phyloP scores from a whole-genome alignment of 2,113 vertebrate genomes.

The Cynopterus brachyotis region DNA sequence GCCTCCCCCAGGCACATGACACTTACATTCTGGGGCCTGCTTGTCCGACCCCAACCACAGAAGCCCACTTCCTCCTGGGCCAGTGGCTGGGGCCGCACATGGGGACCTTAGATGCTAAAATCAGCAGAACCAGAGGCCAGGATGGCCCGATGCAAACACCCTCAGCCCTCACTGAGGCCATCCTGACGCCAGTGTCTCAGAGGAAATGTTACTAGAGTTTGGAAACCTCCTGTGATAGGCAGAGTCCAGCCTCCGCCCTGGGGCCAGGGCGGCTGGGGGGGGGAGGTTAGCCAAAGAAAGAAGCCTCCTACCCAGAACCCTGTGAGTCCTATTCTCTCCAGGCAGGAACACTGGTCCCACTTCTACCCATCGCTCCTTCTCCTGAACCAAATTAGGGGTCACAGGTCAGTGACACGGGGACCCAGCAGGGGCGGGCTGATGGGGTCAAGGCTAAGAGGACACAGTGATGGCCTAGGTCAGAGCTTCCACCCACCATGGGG shows the following conservation, averaged over 20 bases:
- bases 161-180: not conserved
- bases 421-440: not conserved
- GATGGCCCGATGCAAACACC: not conserved
- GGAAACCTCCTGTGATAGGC: not conserved
- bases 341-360: not conserved
- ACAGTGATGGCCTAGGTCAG: not conserved
- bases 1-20: no score
- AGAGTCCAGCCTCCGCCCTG: not conserved
- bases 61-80: not conserved
- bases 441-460: not conserved
- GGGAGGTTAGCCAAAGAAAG: no score
- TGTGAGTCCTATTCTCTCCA: not conserved
- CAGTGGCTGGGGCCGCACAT: not conserved
- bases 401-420: conserved; percentile 43
- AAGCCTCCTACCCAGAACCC: not conserved
- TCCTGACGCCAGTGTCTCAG: not conserved
- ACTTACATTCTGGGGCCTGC: not conserved
- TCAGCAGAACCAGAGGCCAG: conserved; percentile 18
- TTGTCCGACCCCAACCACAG: not conserved
- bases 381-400: not conserved
- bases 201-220: conserved; percentile 52
- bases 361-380: not conserved
- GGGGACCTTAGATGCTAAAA: not conserved
- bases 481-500: fast-evolving
- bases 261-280: not conserved